These are phyloP conservation scores for Sminthurinus aureus DNA, from an alignment of 2,888 invertebrate genomes.

Conservation along the genomic window DNA sequence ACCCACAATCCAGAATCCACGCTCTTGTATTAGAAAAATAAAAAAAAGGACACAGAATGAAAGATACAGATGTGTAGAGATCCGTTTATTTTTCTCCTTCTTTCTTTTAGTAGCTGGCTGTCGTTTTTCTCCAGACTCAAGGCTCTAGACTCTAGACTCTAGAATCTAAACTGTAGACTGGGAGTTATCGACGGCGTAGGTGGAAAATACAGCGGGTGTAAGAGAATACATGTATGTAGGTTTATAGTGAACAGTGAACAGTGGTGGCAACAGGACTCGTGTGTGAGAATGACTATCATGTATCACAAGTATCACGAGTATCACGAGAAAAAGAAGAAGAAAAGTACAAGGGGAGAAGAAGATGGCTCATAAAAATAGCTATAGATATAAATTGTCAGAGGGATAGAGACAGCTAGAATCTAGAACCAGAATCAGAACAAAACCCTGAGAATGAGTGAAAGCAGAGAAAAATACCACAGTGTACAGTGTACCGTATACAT, in stretches of 20 bases:
- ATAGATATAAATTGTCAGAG: constrained; percentile 37
- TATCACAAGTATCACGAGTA: constrained; percentile 15
- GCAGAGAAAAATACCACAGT: no score
- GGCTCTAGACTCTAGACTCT: not conserved
- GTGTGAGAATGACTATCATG: constrained; percentile 38
- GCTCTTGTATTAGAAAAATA: no score
- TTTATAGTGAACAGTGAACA: not conserved
- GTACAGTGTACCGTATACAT: no score
- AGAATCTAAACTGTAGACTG: not conserved
- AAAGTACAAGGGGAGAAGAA: constrained; percentile 4
- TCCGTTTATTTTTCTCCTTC: not conserved
- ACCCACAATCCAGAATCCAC: not conserved
- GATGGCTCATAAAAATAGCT: constrained; percentile 42
- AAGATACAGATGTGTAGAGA: not conserved
- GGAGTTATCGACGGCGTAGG: not conserved
- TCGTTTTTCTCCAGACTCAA: not conserved
- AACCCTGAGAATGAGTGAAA: no score
- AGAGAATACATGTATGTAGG: not conserved
- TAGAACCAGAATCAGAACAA: constrained; percentile 2
- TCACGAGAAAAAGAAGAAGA: not conserved
- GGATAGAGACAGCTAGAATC: constrained; percentile 16
- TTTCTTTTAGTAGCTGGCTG: not conserved
- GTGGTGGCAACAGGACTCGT: not conserved
- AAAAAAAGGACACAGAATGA: not conserved
- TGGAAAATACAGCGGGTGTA: not conserved